These are phyloP conservation scores for Enteromius unitaeniatus DNA, from an alignment of 2,797 vertebrate genomes.

Conservation along the genomic window DNA sequence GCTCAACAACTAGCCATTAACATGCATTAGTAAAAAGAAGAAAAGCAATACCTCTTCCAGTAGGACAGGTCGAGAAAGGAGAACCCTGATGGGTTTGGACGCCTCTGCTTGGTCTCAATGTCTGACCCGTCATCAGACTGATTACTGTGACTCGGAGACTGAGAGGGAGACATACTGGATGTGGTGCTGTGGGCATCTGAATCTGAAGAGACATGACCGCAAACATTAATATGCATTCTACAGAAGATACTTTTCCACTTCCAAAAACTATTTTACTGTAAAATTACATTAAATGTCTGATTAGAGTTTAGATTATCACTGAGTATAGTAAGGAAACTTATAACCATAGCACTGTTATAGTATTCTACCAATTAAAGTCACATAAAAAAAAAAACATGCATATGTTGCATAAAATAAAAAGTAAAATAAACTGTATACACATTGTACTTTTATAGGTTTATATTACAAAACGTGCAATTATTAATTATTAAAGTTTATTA, in stretches of 20 bases:
- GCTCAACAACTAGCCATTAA: not conserved
- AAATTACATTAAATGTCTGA: not conserved
- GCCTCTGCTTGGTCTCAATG: conserved; percentile 82
- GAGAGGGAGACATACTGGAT: conserved; percentile 83
- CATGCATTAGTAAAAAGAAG: not conserved
- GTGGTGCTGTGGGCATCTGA: conserved; percentile 86
- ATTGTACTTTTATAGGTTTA: not conserved
- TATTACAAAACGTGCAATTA: not conserved
- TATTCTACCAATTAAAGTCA: no score
- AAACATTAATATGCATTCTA: not conserved
- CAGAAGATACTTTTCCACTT: not conserved
- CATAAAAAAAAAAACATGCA: no score
- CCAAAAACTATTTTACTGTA: not conserved
- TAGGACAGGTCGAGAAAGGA: conserved; percentile 85
- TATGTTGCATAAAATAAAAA: not conserved
- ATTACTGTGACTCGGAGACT: conserved; percentile 85
- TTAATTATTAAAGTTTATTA: not conserved
- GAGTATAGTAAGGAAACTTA: not conserved
- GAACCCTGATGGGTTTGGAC: conserved; percentile 76
- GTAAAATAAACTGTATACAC: not conserved
- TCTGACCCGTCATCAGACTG: conserved; percentile 84
- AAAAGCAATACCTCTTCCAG: conserved; percentile 79
- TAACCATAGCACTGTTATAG: not conserved
- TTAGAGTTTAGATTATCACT: not conserved
- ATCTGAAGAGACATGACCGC: conserved; percentile 68